A percentile compares a stretch with the other conserved stretches of the same genome.
Evolutionary conservation across 2,113 vertebrate species (phyloP).

Genomic region (Coturnix japonica): DNA sequence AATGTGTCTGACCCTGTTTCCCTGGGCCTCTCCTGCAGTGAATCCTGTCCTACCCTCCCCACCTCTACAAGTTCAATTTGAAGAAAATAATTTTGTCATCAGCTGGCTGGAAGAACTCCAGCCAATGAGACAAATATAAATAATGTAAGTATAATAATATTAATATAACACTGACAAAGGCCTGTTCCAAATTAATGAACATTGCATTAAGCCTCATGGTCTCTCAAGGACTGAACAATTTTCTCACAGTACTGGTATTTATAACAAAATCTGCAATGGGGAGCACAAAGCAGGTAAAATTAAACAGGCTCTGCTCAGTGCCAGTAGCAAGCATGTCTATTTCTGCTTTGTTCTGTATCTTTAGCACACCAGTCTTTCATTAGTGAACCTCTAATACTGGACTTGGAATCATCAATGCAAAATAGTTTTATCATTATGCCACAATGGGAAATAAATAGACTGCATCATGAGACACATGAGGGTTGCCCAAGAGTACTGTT

Average conservation of each 20-base stretch:
- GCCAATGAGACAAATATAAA: background rate
- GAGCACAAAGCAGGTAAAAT: background rate
- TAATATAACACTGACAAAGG: background rate
- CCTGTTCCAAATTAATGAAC: background rate
- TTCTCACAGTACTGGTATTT: background rate
- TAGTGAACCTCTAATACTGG: background rate
- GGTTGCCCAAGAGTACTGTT: background rate
- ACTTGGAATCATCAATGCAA: background rate
- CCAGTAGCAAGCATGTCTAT: background rate
- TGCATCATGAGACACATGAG: background rate
- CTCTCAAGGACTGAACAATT: background rate
- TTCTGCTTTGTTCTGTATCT: background rate
- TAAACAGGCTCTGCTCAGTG: background rate
- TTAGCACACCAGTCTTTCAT: background rate
- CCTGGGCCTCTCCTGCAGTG: background rate
- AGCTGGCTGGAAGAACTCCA: background rate
- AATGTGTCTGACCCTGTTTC: background rate
- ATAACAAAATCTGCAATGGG: rapidly evolving
- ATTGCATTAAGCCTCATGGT: background rate
- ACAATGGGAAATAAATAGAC: background rate
- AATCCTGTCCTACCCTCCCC: background rate
- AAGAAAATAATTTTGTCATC: background rate
- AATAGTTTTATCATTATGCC: background rate
- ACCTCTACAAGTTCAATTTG: background rate
- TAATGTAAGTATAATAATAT: too few relatives aligned